Conservation (phyloP, 2,888 invertebrate species). For the Oxycera nigricornis region DNA sequence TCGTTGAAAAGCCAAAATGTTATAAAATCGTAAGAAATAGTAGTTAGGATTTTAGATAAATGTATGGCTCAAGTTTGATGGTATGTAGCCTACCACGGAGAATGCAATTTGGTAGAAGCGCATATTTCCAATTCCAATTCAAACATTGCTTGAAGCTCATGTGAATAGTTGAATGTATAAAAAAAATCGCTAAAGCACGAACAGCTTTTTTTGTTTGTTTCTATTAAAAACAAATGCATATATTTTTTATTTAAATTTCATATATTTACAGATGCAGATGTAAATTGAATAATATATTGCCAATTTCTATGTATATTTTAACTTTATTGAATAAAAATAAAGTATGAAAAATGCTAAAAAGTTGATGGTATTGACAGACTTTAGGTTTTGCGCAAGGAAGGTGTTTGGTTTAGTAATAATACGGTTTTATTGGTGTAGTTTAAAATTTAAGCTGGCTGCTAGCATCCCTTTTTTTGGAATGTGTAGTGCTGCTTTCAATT, state of each 20-base stretch:
- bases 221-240: constrained; percentile 43
- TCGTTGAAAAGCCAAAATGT: constrained; percentile 19
- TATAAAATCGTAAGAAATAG: neutral
- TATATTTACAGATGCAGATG: constrained; percentile 47
- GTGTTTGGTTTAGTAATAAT: too few species aligned
- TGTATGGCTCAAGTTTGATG: neutral
- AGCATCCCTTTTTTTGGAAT: too few species aligned
- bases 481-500: too few species aligned
- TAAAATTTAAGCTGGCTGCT: too few species aligned
- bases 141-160: neutral
- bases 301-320: constrained; percentile 29
- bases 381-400: too few species aligned
- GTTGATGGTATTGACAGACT: too few species aligned
- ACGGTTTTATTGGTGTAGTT: too few species aligned
- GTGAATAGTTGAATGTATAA: constrained; percentile 7
- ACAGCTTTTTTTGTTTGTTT: constrained; percentile 36
- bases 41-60: constrained; percentile 13
- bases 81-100: too few species aligned
- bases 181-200: neutral
- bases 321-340: constrained; percentile 33
- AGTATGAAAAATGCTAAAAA: constrained; percentile 5
- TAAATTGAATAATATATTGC: constrained; percentile 25
- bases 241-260: constrained; percentile 47
- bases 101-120: too few species aligned
- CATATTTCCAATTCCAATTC: neutral